A percentile compares a stretch with the other conserved stretches of the same genome.
These are phyloP conservation scores for Archocentrus centrarchus DNA, from an alignment of 2,113 vertebrate genomes.

Conservation along the genomic window DNA sequence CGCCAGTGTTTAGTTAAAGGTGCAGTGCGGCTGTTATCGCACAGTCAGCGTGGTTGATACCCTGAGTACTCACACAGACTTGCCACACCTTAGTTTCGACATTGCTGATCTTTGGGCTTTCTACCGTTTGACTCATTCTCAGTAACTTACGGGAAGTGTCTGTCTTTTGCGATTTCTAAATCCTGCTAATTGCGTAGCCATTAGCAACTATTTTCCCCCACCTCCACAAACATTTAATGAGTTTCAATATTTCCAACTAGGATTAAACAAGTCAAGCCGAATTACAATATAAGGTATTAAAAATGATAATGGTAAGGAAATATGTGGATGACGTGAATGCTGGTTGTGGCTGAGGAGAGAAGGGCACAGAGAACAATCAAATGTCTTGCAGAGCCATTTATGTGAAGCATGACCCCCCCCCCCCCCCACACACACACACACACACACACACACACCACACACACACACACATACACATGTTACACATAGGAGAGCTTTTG, in stretches of 20 bases:
- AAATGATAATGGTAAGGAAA: background rate
- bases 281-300: background rate
- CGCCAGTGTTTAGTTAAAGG: conserved; percentile 75
- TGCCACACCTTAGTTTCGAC: conserved; percentile 78
- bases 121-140: conserved; percentile 60
- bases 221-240: background rate
- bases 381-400: background rate
- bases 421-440: background rate
- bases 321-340: background rate
- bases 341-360: background rate
- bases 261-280: background rate
- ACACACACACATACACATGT: background rate
- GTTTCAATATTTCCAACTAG: background rate
- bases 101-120: conserved; percentile 56
- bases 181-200: conserved; percentile 23
- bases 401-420: conserved; percentile 5
- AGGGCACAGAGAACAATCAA: background rate
- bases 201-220: background rate
- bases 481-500: conserved; percentile 16
- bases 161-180: background rate
- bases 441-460: background rate
- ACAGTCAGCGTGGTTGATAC: conserved; percentile 40
- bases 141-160: conserved; percentile 52
- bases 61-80: conserved; percentile 28
- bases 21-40: conserved; percentile 67